Evolutionary conservation across 2,888 invertebrate species (phyloP), one percentile per base, ranked within the genome.

Genomic region (Drosophila rellima): DNA sequence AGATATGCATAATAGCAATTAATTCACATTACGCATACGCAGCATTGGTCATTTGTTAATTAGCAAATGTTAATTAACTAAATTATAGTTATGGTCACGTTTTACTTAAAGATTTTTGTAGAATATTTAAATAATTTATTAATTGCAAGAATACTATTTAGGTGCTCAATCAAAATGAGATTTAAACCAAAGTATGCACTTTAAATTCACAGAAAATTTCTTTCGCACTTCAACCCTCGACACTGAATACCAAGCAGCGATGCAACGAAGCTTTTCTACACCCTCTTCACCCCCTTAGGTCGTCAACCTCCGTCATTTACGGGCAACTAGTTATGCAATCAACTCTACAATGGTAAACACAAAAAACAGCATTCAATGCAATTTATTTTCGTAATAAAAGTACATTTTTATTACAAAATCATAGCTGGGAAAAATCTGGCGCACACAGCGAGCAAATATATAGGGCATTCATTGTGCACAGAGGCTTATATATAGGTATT

Each of bases 401-500:
- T 83, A 76, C 71, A 80, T 74, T 85, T 89, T 89, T 87, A 86
- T 87, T 83, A 79, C 84, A 74, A 88, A 83, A 88, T 89, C 87
- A 85, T 79, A 81, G 85, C 62, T 62, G 73, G 55, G 68, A 56
- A 67, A 86, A 78, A 86, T 73, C 74, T 76, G 73, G 72, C 39
- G 71, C 70, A 74, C 70, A 70, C 39, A 67, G 67, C 65, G 63
- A 59, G 15, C 52, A 64, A 80, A 80, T 86, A 78, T 88, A 83
- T 88, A 56, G 47, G 57, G 69, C 81, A 74, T 82, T 88, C 89
- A 88, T 84, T 80, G 78, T 74, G 68, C 68, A 39, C 63, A 40
- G 70, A 55, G 63, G 50, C 59, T 71, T 71, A 60, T 64, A 54
- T 57, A 33, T 35, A 17, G 26, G 26, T 33, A 40, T 15, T 17